phyloP scores from a whole-genome alignment of 2,113 vertebrate species.

The Cebidichthys violaceus region DNA sequence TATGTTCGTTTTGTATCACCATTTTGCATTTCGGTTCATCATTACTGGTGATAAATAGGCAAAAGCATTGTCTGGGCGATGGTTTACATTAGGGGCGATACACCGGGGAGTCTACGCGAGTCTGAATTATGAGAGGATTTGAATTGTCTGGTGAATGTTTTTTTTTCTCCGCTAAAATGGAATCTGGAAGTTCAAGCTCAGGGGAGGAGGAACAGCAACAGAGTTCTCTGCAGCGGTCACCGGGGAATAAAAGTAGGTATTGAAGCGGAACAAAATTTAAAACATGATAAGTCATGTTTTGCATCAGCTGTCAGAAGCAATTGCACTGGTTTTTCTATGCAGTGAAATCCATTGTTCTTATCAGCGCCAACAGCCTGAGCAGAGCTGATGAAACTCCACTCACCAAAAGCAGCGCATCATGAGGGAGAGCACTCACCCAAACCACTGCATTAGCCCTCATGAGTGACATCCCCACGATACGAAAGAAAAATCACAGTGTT shows the following conservation, averaged over 20 bases:
- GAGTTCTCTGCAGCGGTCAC: conserved; percentile 29
- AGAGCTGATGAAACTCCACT: conserved; percentile 20
- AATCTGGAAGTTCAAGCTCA: conserved; percentile 52
- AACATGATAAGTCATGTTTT: conserved; percentile 47
- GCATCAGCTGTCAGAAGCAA: conserved; percentile 59
- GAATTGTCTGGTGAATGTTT: conserved; percentile 44
- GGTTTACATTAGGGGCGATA: conserved; percentile 51
- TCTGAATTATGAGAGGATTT: conserved; percentile 46
- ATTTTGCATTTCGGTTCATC: conserved; percentile 61
- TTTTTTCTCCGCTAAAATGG: conserved; percentile 37
- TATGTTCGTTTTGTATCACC: conserved; percentile 66
- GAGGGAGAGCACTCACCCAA: background rate
- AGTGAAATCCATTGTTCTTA: conserved; percentile 22
- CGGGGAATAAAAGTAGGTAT: conserved; percentile 40
- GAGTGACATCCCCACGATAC: conserved; percentile 25
- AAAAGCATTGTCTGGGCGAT: conserved; percentile 54
- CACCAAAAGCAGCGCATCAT: background rate
- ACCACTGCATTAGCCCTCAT: conserved; percentile 16
- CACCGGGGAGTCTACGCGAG: conserved; percentile 31
- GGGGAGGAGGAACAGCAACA: conserved; percentile 40
- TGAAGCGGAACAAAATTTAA: conserved; percentile 42
- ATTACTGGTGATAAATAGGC: conserved; percentile 70
- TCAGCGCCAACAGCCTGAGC: background rate
- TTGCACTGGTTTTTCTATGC: conserved; percentile 29
- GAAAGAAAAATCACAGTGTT: conserved; percentile 8